These are phyloP conservation scores for Ganaspis sp. DNA, from an alignment of 1,140 invertebrate species.

Conservation along the genomic window DNA sequence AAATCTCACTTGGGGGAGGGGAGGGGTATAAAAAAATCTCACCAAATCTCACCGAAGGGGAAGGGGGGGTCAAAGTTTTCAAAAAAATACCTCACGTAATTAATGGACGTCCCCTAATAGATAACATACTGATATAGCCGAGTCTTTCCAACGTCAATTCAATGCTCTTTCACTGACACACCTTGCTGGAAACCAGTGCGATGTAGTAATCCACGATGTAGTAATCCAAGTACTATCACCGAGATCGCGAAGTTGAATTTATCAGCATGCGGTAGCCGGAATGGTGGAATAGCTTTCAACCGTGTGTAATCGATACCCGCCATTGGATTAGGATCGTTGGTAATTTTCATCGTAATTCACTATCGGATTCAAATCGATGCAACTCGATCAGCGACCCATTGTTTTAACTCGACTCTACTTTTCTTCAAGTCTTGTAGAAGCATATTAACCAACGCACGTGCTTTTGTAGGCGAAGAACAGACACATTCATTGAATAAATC, in stretches of 20 bases:
- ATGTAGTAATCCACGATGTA: conserved; percentile 21
- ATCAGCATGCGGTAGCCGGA: conserved; percentile 19
- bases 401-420: conserved; percentile 17
- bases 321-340: conserved; percentile 27
- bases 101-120: too few species aligned
- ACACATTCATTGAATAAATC: conserved; percentile 29
- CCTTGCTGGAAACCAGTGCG: conserved; percentile 23
- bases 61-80: too few species aligned
- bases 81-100: too few species aligned
- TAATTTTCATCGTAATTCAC: conserved; percentile 31
- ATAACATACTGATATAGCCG: conserved; percentile 20
- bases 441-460: conserved; percentile 11
- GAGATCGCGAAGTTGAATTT: conserved; percentile 1
- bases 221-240: conserved; percentile 8
- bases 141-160: conserved; percentile 21
- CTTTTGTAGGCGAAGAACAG: conserved; percentile 1
- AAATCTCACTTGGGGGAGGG: too few species aligned
- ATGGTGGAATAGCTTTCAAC: conserved; percentile 20
- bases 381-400: conserved; percentile 18
- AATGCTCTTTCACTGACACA: conserved; percentile 26
- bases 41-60: too few species aligned
- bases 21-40: too few species aligned
- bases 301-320: conserved; percentile 16
- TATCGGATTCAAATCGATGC: conserved; percentile 23
- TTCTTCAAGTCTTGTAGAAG: background rate